These are phyloP conservation scores for Lingula anatina DNA, from an alignment of 2,888 invertebrate species.

Conservation along the genomic window DNA sequence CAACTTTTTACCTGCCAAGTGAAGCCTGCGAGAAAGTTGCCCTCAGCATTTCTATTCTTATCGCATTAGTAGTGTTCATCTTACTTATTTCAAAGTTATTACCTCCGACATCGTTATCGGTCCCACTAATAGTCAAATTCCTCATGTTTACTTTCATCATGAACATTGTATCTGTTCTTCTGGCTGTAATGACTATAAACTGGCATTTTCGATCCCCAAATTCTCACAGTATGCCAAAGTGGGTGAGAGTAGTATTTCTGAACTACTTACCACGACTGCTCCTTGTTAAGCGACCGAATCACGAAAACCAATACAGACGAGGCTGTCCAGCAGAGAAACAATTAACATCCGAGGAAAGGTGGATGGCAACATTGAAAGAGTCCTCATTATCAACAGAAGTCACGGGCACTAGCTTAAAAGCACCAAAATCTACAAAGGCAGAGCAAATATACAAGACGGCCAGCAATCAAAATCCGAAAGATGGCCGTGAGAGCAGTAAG, in stretches of 20 bases:
- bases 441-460: too few species aligned
- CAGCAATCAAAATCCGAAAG: too few species aligned
- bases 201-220: slow-evolving; percentile 95
- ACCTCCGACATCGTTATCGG: slow-evolving; percentile 94
- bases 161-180: slow-evolving; percentile 98
- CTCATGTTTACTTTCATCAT: slow-evolving; percentile 98
- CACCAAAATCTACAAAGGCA: too few species aligned
- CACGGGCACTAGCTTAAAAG: too few species aligned
- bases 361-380: too few species aligned
- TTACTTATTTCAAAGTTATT: slow-evolving; percentile 97
- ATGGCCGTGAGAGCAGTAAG: too few species aligned
- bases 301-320: too few species aligned
- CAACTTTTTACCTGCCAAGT: slow-evolving; percentile 97
- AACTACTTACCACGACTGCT: slow-evolving; percentile 87
- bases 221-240: slow-evolving; percentile 97
- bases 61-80: slow-evolving; percentile 98
- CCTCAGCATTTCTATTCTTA: slow-evolving; percentile 91
- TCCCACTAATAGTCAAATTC: slow-evolving; percentile 98
- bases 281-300: slow-evolving; percentile 87
- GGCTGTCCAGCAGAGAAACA: too few species aligned
- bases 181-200: slow-evolving; percentile 98
- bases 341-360: too few species aligned
- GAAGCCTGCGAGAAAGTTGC: slow-evolving; percentile 92
- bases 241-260: slow-evolving; percentile 92
- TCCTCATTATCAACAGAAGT: too few species aligned